Conservation (phyloP, 1,140 invertebrate genomes). For the Bombus impatiens region DNA sequence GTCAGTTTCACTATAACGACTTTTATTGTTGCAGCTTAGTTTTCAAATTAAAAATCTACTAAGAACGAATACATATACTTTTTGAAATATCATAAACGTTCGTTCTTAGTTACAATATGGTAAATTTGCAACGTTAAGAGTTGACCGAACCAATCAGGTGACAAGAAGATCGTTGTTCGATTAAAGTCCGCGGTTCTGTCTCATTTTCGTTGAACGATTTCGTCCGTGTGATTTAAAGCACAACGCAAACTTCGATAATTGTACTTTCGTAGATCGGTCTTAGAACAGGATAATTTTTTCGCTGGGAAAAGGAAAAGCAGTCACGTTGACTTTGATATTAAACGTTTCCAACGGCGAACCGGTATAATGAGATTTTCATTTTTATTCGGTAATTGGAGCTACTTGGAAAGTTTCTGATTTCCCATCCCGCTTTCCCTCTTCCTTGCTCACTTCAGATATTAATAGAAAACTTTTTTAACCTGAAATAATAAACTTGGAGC, state of each 20-base stretch:
- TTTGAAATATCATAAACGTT: too few species aligned
- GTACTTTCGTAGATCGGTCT: neutral
- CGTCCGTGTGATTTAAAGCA: neutral
- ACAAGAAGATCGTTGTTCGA: neutral
- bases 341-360: constrained; percentile 11
- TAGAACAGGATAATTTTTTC: neutral
- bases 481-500: constrained; percentile 44
- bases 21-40: neutral
- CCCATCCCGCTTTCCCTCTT: neutral
- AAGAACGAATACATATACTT: neutral
- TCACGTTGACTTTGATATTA: constrained; percentile 26
- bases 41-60: neutral
- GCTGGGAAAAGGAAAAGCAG: neutral
- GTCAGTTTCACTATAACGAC: neutral
- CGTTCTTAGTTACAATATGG: neutral
- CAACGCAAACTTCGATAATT: neutral
- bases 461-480: constrained; percentile 45
- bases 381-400: constrained; percentile 46
- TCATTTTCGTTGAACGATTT: neutral
- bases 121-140: neutral
- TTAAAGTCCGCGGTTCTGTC: neutral
- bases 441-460: constrained; percentile 1
- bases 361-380: constrained; percentile 46
- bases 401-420: constrained; percentile 32
- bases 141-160: neutral